Evolutionary conservation across 64 coral and sea anemone species (phyloP).

Genomic region (Stichodactyla mertensii): DNA sequence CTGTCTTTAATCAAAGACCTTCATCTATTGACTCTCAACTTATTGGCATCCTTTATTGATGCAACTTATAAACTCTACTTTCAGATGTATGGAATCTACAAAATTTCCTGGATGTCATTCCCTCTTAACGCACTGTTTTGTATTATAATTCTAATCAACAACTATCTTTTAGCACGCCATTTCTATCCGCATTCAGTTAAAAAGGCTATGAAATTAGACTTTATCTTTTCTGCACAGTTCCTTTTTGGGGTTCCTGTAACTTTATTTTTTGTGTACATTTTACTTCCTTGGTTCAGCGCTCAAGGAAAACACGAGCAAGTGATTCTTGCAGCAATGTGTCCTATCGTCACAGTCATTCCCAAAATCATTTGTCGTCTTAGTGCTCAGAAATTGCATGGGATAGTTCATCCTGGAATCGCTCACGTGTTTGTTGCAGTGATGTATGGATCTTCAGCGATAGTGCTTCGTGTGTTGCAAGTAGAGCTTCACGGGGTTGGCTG

Average conservation of each 20-base stretch:
- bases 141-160: no score
- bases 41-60: no score
- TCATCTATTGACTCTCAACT: no score
- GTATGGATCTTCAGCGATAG: conserved; percentile 46
- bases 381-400: conserved; percentile 29
- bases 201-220: no score
- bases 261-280: conserved; percentile 28
- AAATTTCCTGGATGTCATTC: no score
- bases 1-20: no score
- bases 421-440: conserved; percentile 42
- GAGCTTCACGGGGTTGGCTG: not conserved
- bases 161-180: no score
- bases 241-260: conserved; percentile 44
- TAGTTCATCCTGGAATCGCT: conserved; percentile 48
- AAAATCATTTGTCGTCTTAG: conserved; percentile 53
- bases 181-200: no score
- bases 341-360: conserved; percentile 36
- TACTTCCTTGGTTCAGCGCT: conserved; percentile 46
- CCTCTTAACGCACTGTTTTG: no score
- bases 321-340: conserved; percentile 33
- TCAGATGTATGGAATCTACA: no score
- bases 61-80: no score
- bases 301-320: conserved; percentile 5
- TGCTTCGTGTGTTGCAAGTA: conserved; percentile 69
- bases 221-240: conserved; percentile 31